phyloP scores from a whole-genome alignment of 2,113 vertebrate genomes.

The Sialia sialis region DNA sequence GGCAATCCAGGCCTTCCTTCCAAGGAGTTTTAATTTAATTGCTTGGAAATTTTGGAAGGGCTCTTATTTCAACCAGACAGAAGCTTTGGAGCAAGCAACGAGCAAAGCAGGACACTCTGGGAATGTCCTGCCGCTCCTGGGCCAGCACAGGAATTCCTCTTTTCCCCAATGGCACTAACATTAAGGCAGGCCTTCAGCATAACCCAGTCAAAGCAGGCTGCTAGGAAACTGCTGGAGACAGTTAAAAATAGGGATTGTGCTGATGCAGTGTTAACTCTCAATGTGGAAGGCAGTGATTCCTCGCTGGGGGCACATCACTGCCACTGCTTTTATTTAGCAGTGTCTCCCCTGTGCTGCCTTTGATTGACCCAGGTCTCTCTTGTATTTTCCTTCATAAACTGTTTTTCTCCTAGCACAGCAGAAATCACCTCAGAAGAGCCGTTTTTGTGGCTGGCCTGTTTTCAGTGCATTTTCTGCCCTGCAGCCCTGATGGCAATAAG shows the following conservation, averaged over 20 bases:
- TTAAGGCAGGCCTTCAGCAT: neutral
- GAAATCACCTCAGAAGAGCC: neutral
- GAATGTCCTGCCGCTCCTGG: neutral
- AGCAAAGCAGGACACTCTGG: neutral
- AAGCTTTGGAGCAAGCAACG: neutral
- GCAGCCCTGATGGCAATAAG: neutral
- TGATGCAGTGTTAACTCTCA: neutral
- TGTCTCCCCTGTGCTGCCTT: neutral
- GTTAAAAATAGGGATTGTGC: constrained; percentile 1
- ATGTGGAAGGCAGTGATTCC: neutral
- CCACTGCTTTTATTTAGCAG: neutral
- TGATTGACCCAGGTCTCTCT: neutral
- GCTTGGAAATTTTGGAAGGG: neutral
- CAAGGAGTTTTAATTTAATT: constrained; percentile 30
- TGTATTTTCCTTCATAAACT: neutral
- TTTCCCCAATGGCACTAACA: neutral
- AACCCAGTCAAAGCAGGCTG: constrained; percentile 13
- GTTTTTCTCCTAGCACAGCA: neutral
- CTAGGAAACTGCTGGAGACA: neutral
- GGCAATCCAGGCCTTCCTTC: neutral
- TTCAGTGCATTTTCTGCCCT: neutral
- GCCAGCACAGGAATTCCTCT: constrained; percentile 40
- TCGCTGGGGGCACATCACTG: neutral
- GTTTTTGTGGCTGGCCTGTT: neutral
- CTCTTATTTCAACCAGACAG: constrained; percentile 8